These are phyloP conservation scores for Crotalus helleri DNA, from an alignment of 2,113 vertebrate species.

Conservation along the genomic window DNA sequence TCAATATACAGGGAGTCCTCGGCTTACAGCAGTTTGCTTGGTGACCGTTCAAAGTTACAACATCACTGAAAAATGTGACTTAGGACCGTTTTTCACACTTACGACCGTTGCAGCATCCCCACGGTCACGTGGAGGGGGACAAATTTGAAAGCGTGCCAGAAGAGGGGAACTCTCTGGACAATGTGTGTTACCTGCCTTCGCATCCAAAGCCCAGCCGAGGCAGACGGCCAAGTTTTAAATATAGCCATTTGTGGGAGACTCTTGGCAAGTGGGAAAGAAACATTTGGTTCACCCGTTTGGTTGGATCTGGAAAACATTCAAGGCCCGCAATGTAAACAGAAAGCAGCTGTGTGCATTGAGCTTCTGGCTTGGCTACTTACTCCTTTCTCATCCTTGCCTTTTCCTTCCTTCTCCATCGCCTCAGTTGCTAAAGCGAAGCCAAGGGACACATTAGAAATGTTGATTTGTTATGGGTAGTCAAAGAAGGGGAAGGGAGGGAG, in stretches of 20 bases:
- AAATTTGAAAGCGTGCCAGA: not conserved
- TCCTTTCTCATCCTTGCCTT: conserved; percentile 7
- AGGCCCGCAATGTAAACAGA: conserved; percentile 74
- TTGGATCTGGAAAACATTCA: conserved; percentile 74
- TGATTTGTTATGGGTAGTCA: conserved; percentile 18
- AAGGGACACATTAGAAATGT: conserved; percentile 27
- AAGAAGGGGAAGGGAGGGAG: not conserved
- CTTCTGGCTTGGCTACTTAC: conserved; percentile 35
- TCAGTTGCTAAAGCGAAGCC: not conserved
- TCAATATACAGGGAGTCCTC: no score
- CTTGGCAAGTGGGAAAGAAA: conserved; percentile 66
- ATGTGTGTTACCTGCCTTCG: conserved; percentile 55
- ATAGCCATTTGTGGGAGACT: conserved; percentile 71
- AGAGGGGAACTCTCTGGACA: not conserved
- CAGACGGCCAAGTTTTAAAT: conserved; percentile 73
- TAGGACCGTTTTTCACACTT: not conserved
- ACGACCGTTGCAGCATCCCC: not conserved
- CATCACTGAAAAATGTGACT: no score
- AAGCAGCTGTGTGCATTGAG: conserved; percentile 73
- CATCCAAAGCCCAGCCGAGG: conserved; percentile 47
- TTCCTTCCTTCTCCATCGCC: not conserved
- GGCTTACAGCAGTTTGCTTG: not conserved
- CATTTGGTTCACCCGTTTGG: conserved; percentile 65
- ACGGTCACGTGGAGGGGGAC: not conserved
- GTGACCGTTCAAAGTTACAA: not conserved